Evolutionary conservation across 92 coral and sea anemone species (phyloP).

Genomic region (Phenganax marumi): DNA sequence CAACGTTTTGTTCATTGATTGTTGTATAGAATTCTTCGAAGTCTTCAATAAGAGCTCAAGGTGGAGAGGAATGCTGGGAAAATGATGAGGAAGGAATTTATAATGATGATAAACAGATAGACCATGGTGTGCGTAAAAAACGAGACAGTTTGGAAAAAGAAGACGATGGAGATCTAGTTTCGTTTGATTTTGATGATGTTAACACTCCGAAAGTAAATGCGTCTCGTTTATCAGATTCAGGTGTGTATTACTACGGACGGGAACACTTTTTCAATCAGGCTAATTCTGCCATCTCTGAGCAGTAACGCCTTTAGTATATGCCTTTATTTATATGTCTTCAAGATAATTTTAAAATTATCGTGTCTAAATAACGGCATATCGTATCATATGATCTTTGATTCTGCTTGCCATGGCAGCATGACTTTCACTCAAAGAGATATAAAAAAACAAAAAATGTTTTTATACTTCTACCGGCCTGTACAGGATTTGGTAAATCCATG

Average conservation of each 20-base stretch:
- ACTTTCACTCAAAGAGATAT: background rate
- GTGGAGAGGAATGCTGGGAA: background rate
- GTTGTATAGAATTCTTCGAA: no score
- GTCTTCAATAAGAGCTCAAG: background rate
- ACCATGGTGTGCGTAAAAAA: background rate
- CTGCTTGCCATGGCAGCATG: background rate
- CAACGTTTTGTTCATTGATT: no score
- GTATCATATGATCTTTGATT: background rate
- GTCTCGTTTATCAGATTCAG: conserved; percentile 13
- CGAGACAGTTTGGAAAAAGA: background rate
- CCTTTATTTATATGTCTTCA: no score
- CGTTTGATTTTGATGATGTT: background rate
- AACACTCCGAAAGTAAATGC: background rate
- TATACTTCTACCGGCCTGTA: background rate
- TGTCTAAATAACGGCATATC: background rate
- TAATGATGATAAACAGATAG: background rate
- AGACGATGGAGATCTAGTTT: background rate
- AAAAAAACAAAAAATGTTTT: background rate
- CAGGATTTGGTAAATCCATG: conserved; percentile 23
- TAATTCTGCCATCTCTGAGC: no score
- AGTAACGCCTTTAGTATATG: no score
- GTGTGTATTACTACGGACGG: background rate
- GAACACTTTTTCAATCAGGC: background rate
- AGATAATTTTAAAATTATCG: no score
- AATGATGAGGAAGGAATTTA: background rate